Percentiles rank a stretch among this genome's conserved stretches.
Evolutionary conservation across 2,888 invertebrate genomes (phyloP).

Genomic region (Pandemis cinnamomeana): DNA sequence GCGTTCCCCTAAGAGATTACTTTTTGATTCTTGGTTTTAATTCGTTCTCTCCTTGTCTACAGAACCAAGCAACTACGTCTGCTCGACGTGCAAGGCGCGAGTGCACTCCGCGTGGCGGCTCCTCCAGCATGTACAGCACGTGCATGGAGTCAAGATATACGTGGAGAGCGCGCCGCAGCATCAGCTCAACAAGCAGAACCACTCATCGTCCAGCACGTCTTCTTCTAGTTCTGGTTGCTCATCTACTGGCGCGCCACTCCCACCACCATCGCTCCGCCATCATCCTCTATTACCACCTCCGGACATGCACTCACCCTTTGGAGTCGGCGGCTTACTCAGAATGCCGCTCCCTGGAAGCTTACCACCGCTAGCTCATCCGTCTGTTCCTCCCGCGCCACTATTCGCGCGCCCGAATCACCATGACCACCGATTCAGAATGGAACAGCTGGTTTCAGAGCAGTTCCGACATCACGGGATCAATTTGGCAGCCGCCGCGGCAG

Average conservation of each 20-base stretch:
- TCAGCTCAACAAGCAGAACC: constrained; percentile 79
- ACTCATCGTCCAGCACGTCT: constrained; percentile 84
- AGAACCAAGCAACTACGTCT: constrained; percentile 98
- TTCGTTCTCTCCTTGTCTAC: constrained; percentile 69
- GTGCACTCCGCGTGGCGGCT: constrained; percentile 97
- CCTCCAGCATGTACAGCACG: constrained; percentile 97
- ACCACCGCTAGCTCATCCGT: constrained; percentile 87
- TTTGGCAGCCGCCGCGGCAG: constrained; percentile 90
- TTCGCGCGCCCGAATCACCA: constrained; percentile 91
- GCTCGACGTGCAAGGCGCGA: constrained; percentile 96
- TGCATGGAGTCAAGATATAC: constrained; percentile 97
- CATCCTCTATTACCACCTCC: constrained; percentile 88
- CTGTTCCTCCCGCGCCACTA: constrained; percentile 89
- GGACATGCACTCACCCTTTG: constrained; percentile 90
- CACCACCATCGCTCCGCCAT: constrained; percentile 87
- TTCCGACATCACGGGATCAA: constrained; percentile 92
- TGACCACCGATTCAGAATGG: constrained; percentile 92
- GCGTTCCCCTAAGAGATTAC: constrained; percentile 54
- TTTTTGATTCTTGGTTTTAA: constrained; percentile 53
- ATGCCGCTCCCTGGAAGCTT: constrained; percentile 88
- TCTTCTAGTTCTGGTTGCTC: constrained; percentile 84
- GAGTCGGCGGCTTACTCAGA: constrained; percentile 88
- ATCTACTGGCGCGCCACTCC: constrained; percentile 82
- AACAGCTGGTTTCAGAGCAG: constrained; percentile 92
- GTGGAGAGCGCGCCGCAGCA: constrained; percentile 85